A percentile compares a stretch with the other conserved stretches of the same genome.
These are phyloP conservation scores for Glaucidium brasilianum DNA, from an alignment of 2,113 vertebrate species.

Conservation along the genomic window DNA sequence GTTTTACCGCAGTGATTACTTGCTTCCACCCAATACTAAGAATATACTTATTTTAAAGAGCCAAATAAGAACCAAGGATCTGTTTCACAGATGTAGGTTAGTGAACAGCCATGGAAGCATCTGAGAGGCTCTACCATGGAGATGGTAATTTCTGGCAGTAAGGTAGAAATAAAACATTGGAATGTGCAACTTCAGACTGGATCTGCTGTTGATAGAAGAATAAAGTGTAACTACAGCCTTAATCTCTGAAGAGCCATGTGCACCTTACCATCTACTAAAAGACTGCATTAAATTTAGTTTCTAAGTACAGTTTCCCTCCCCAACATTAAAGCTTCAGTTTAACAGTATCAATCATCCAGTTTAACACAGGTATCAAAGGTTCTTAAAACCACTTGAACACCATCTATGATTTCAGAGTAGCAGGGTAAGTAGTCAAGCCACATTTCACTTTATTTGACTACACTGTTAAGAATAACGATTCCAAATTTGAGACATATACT, in stretches of 20 bases:
- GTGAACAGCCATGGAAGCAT: not conserved
- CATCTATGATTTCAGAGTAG: not conserved
- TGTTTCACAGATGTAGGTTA: not conserved
- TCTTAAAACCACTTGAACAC: not conserved
- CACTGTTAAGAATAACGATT: not conserved
- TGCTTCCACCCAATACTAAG: not conserved
- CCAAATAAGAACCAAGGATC: not conserved
- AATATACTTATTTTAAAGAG: not conserved
- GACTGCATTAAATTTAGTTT: not conserved
- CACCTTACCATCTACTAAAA: not conserved
- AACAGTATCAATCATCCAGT: not conserved
- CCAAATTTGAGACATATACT: not conserved
- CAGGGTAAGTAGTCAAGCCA: not conserved
- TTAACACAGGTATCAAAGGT: not conserved
- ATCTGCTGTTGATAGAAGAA: not conserved
- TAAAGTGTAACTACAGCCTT: not conserved
- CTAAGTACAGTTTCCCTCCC: not conserved
- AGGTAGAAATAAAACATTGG: not conserved
- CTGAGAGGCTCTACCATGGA: not conserved
- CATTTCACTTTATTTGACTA: not conserved
- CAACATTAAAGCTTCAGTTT: not conserved
- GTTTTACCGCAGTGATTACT: not conserved
- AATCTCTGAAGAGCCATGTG: not conserved
- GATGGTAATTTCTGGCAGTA: not conserved
- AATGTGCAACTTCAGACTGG: not conserved